A percentile compares a stretch with the other conserved stretches of the same genome.
These are phyloP conservation scores for Corvus hawaiiensis DNA, from an alignment of 2,113 vertebrate species.

Conservation along the genomic window DNA sequence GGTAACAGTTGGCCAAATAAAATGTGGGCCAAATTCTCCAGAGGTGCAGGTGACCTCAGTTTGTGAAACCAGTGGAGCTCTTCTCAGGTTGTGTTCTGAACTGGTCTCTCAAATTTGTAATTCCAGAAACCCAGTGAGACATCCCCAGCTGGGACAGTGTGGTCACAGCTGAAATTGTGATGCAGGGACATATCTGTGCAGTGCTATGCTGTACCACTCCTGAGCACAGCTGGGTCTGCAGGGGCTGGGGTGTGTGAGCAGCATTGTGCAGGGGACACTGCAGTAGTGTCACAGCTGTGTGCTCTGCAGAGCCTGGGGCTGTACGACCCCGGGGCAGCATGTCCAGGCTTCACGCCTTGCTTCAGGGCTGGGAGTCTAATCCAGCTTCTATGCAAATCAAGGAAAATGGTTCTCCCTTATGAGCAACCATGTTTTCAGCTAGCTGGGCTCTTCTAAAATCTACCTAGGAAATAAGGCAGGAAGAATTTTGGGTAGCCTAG, in stretches of 20 bases:
- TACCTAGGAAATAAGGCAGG: neutral
- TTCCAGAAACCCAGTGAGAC: neutral
- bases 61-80: neutral
- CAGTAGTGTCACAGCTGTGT: neutral
- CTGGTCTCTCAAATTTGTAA: neutral
- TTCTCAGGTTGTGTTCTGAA: neutral
- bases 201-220: neutral
- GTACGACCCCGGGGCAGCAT: neutral
- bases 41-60: neutral
- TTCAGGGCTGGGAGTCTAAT: neutral
- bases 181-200: neutral
- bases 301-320: neutral
- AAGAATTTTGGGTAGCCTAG: neutral
- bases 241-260: neutral
- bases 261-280: conserved; percentile 19
- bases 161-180: neutral
- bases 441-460: neutral
- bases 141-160: neutral
- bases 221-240: neutral
- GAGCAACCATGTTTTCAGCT: neutral
- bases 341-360: fast-evolving
- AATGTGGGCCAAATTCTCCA: neutral
- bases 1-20: neutral
- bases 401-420: neutral
- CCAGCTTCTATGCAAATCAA: neutral